Conservation (phyloP, 1,140 invertebrate genomes). For the Heliconius congener region DNA sequence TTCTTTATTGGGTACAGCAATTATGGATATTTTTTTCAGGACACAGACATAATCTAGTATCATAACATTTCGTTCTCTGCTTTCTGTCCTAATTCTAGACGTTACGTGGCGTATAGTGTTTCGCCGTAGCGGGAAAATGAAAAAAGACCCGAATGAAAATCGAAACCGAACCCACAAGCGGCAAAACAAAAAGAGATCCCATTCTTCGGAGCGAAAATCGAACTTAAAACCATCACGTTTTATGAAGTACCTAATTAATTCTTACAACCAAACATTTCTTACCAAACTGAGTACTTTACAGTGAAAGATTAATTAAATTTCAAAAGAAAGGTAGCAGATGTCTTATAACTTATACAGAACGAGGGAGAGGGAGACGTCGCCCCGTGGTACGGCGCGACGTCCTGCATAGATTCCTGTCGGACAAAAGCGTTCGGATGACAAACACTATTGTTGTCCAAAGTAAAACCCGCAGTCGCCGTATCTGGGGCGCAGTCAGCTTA, state of each 20-base stretch:
- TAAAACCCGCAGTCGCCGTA: not conserved
- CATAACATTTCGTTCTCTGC: too few relatives aligned
- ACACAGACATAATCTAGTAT: too few relatives aligned
- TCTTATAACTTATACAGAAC: not conserved
- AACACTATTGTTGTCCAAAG: slow-evolving; percentile 20
- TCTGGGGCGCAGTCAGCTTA: slow-evolving; percentile 6
- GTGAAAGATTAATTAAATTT: slow-evolving; percentile 4
- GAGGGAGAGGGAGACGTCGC: not conserved
- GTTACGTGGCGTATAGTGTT: too few relatives aligned
- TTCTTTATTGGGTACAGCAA: too few relatives aligned
- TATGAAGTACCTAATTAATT: not conserved
- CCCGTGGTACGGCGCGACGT: slow-evolving; percentile 12
- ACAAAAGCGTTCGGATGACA: slow-evolving; percentile 23
- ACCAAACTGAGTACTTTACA: not conserved
- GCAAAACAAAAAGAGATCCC: too few relatives aligned
- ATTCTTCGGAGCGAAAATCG: too few relatives aligned
- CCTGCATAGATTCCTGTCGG: slow-evolving; percentile 13
- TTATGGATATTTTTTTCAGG: too few relatives aligned
- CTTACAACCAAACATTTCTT: not conserved
- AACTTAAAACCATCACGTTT: too few relatives aligned
- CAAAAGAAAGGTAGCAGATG: not conserved
- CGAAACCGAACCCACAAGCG: too few relatives aligned
- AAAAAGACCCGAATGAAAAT: too few relatives aligned
- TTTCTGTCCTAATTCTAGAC: too few relatives aligned
- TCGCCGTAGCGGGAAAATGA: too few relatives aligned